phyloP scores from a whole-genome alignment of 1,140 invertebrate species.

The Brachionus asplanchnoidis region DNA sequence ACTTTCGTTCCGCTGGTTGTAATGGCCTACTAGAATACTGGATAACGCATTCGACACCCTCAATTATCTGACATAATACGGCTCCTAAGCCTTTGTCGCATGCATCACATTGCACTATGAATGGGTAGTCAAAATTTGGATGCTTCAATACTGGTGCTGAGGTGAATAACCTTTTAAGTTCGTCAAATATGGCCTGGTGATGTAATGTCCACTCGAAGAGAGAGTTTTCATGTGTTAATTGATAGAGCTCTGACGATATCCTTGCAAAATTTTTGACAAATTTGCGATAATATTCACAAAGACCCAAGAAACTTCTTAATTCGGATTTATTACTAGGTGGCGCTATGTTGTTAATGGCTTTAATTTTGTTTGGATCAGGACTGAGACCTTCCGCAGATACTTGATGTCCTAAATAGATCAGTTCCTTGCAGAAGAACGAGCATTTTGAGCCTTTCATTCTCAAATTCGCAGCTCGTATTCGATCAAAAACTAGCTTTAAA shows the following conservation, averaged over 20 bases:
- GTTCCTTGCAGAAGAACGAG: slow-evolving; percentile 51
- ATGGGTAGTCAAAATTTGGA: too few relatives aligned
- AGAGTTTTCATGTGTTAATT: slow-evolving; percentile 43
- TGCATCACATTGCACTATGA: slow-evolving; percentile 46
- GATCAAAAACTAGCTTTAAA: slow-evolving; percentile 49
- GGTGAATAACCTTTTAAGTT: too few relatives aligned
- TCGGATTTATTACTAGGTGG: slow-evolving; percentile 41
- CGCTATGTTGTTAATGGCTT: slow-evolving; percentile 39
- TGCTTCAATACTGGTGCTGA: too few relatives aligned
- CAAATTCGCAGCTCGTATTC: slow-evolving; percentile 51
- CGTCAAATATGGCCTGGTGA: too few relatives aligned
- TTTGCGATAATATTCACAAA: slow-evolving; percentile 43
- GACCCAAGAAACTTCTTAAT: slow-evolving; percentile 43
- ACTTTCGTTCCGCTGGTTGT: slow-evolving; percentile 44
- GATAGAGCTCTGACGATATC: slow-evolving; percentile 42
- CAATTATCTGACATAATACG: slow-evolving; percentile 47
- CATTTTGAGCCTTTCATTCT: slow-evolving; percentile 57
- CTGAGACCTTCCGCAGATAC: slow-evolving; percentile 40
- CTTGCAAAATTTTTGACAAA: slow-evolving; percentile 45
- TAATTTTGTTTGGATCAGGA: slow-evolving; percentile 21
- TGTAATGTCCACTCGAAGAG: slow-evolving; percentile 45
- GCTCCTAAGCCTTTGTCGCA: slow-evolving; percentile 45
- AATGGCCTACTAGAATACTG: slow-evolving; percentile 45
- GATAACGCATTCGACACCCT: slow-evolving; percentile 44
- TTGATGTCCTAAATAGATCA: slow-evolving; percentile 53